Evolutionary conservation across 2,797 vertebrate genomes (phyloP).

Genomic region (Propithecus deckenii): DNA sequence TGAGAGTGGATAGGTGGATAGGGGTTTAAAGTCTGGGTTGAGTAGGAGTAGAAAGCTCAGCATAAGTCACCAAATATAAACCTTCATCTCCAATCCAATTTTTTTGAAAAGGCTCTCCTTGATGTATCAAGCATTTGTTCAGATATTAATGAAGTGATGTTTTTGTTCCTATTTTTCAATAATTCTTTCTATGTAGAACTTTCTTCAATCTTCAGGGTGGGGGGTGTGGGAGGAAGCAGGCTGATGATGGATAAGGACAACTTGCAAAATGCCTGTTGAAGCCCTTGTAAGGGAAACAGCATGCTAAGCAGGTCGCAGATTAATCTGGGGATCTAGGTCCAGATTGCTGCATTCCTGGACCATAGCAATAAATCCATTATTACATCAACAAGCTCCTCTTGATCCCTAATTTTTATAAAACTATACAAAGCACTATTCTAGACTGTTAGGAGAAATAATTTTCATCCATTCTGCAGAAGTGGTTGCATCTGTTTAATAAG

Average conservation of each 20-base stretch:
- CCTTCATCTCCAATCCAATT: neutral
- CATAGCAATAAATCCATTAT: neutral
- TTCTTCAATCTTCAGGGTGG: neutral
- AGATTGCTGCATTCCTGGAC: neutral
- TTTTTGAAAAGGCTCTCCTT: neutral
- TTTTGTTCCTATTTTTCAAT: constrained; percentile 4
- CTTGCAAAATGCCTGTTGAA: neutral
- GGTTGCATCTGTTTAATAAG: neutral
- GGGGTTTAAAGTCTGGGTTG: neutral
- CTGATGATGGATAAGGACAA: neutral
- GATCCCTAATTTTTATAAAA: neutral
- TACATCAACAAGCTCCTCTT: neutral
- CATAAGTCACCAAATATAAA: neutral
- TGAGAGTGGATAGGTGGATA: neutral
- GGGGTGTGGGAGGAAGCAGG: neutral
- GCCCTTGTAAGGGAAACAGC: neutral
- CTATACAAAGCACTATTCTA: neutral
- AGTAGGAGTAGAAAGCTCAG: neutral
- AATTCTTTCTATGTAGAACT: neutral
- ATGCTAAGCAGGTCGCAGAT: neutral
- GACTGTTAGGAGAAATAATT: neutral
- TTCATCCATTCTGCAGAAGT: neutral
- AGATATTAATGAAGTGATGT: neutral
- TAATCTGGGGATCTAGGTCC: neutral
- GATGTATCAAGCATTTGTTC: neutral